Percentiles rank a stretch among this genome's conserved stretches.
Conservation (phyloP, 37 sponge, comb jelly and placozoan genomes). For the Axinella damicornis region DNA sequence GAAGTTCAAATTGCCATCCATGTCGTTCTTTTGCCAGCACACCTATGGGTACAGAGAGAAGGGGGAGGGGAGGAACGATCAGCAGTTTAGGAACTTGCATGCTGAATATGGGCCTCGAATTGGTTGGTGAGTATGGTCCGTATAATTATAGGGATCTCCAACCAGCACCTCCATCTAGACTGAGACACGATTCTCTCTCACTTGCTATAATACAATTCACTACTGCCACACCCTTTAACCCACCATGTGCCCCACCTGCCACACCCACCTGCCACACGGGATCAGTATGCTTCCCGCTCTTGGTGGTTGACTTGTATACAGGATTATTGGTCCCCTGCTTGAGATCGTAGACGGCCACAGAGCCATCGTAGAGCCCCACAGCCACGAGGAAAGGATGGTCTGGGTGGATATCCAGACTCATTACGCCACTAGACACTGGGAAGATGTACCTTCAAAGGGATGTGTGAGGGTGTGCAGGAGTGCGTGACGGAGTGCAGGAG, state of each 20-base stretch:
- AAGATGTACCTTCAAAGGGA: constrained; percentile 56
- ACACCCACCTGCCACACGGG: constrained; percentile 96
- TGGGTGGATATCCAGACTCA: constrained; percentile 93
- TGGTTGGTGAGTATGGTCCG: too few species aligned
- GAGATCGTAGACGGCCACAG: constrained; percentile 89
- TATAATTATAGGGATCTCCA: too few species aligned
- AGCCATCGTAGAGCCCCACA: constrained; percentile 93
- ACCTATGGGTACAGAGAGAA: too few species aligned
- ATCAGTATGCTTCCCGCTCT: constrained; percentile 95
- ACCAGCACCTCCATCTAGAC: too few species aligned
- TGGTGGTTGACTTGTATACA: constrained; percentile 79
- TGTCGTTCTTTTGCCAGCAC: constrained; percentile 95
- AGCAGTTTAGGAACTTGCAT: too few species aligned
- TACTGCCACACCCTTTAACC: too few species aligned
- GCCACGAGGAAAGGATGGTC: constrained; percentile 87
- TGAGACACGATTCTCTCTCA: too few species aligned
- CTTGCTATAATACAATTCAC: too few species aligned
- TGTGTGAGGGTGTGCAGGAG: not conserved
- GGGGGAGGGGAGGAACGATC: too few species aligned
- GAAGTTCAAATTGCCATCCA: constrained; percentile 95
- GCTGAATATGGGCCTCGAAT: too few species aligned
- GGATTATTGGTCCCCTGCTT: constrained; percentile 53
- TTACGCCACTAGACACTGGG: constrained; percentile 81
- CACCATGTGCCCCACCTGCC: too few species aligned
- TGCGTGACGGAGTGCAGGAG: not conserved